Conservation (phyloP, 2,888 invertebrate species). For the Epinotia bilunana region DNA sequence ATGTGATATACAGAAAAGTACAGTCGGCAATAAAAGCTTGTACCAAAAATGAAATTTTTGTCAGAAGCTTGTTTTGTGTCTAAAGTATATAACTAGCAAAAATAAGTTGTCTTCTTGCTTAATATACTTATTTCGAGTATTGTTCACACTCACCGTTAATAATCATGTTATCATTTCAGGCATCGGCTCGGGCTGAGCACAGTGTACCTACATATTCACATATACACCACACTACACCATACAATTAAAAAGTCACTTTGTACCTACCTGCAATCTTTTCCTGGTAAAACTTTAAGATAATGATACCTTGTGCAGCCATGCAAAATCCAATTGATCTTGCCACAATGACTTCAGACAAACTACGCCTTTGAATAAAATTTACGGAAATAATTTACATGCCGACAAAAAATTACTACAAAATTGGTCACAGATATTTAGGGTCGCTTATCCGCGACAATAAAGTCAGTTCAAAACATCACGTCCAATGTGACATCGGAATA, state of each 20-base stretch:
- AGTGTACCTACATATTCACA: too few relatives aligned
- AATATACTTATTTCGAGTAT: too few relatives aligned
- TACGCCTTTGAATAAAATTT: conserved; percentile 15
- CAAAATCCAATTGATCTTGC: conserved; percentile 2
- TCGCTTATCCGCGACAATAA: conserved; percentile 59
- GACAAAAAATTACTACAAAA: conserved; percentile 49
- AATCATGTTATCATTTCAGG: too few relatives aligned
- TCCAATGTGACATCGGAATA: conserved; percentile 59
- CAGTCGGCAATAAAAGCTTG: too few relatives aligned
- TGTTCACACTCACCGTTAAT: too few relatives aligned
- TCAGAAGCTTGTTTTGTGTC: too few relatives aligned
- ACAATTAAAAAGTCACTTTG: not conserved
- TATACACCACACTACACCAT: not conserved
- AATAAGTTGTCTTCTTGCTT: too few relatives aligned
- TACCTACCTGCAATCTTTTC: not conserved
- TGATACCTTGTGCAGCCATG: not conserved
- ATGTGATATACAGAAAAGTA: too few relatives aligned
- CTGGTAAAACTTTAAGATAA: not conserved
- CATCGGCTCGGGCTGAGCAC: too few relatives aligned
- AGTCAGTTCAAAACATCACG: conserved; percentile 71
- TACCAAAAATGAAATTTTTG: too few relatives aligned
- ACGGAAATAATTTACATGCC: conserved; percentile 40
- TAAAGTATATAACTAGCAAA: too few relatives aligned
- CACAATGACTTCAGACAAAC: conserved; percentile 27
- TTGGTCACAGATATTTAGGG: conserved; percentile 47